Base-by-base conservation (phyloP, 2,113 vertebrate genomes). In the Pseudorasbora parva region DNA sequence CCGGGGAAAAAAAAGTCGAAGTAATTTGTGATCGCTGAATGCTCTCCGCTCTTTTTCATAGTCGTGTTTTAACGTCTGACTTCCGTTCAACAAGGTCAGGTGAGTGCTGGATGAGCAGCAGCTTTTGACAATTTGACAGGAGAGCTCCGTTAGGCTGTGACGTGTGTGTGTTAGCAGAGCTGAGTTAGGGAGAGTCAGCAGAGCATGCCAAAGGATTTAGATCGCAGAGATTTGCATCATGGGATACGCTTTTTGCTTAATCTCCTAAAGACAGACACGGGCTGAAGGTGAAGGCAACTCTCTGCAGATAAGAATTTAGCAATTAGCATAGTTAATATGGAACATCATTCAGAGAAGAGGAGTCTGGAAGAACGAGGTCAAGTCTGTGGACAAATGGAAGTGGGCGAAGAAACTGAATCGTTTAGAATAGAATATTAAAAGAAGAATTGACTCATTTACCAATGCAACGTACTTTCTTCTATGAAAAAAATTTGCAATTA, bases 251-350 rank as follows among this genome's bases (percentile, higher is more conserved):
- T 92, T 84, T 82, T 86, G 88, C 88, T 89, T 93, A 94, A 94
- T 95, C 92, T 92, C 86, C 81, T 30, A 66, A 90, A 92, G 91
- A 93, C 93, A 93, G 92, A 89, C 90, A 91, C 90, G 88, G 90
- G 90, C 89, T 91, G 89, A 82, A 27, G 82, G 86, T 86, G 86
- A 93, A 92, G 89, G 83, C 88, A 90, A 82, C 87, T 93, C 91
- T 91, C 81, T 64, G 86, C 86, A 90, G 91, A 93, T 91, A 90
- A 86, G 88, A 92, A 90, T 91, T 92, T 73, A 88, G 81, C 92
- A 93, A 93, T 94, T 94, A 94, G 90, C 92, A 92, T 90, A 88
- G 84, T 86, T 94, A 94, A 92, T 91, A 91, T 88, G 91, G 87
- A 47, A 57, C n/a, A 74, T 84, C 73, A 76, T 86, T 78, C 30